These are phyloP conservation scores for Miltochrista miniata DNA, from an alignment of 2,888 invertebrate genomes.

Conservation along the genomic window DNA sequence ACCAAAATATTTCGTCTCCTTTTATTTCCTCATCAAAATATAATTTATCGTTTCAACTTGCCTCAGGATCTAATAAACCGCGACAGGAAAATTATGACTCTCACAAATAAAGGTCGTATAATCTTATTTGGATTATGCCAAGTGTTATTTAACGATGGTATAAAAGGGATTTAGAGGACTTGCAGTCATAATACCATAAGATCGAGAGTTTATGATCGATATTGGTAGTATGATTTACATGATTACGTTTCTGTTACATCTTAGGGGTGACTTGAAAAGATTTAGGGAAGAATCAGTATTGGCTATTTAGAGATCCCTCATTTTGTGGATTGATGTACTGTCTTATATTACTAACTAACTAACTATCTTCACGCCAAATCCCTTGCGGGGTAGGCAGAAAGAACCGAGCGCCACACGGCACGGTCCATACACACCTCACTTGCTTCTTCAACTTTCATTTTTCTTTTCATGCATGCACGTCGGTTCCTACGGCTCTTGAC, in stretches of 20 bases:
- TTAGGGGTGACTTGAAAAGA: no score
- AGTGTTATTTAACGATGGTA: slow-evolving; percentile 25
- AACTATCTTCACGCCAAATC: no score
- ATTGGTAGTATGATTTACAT: neutral
- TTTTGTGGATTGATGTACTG: neutral
- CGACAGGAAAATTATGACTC: slow-evolving; percentile 7
- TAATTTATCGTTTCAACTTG: slow-evolving; percentile 2
- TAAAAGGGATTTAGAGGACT: slow-evolving; percentile 13
- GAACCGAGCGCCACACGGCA: no score
- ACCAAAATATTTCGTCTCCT: neutral
- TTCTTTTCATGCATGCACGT: no score
- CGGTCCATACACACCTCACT: no score
- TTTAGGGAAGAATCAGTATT: no score
- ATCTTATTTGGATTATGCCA: slow-evolving; percentile 24
- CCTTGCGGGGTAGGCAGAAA: no score
- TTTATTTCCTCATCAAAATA: slow-evolving; percentile 2
- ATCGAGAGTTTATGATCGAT: neutral
- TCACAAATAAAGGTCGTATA: slow-evolving; percentile 18
- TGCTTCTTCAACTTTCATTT: no score
- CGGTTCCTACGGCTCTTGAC: no score
- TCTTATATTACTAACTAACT: no score
- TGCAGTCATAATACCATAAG: slow-evolving; percentile 6
- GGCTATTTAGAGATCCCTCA: no score
- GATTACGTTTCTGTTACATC: neutral
- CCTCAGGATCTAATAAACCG: slow-evolving; percentile 4